Evolutionary conservation across 2,797 vertebrate species (phyloP).

Genomic region (Gambusia yucatana): DNA sequence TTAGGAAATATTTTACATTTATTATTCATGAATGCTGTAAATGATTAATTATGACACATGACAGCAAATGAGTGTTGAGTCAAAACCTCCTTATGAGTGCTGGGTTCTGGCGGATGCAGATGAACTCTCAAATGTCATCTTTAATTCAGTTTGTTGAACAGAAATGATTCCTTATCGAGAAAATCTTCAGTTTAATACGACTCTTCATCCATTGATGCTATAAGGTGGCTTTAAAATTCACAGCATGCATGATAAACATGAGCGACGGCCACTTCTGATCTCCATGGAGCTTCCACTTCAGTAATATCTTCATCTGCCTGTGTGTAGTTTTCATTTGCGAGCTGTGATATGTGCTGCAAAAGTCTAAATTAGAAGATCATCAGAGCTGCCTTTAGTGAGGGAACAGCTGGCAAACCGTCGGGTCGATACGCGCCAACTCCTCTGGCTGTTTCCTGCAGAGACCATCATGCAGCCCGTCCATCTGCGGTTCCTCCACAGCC

Average conservation of each 20-base stretch:
- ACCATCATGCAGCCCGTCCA: constrained; percentile 57
- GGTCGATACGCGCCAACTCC: constrained; percentile 50
- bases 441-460: constrained; percentile 60
- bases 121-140: constrained; percentile 6
- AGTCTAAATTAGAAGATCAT: constrained; percentile 16
- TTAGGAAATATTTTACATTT: not conserved
- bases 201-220: constrained; percentile 40
- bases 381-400: constrained; percentile 31
- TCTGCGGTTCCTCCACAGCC: constrained; percentile 52
- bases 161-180: constrained; percentile 21
- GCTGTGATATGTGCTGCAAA: constrained; percentile 1
- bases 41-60: constrained; percentile 24
- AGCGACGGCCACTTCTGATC: not conserved
- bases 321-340: not conserved
- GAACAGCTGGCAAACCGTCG: constrained; percentile 56
- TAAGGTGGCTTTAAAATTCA: constrained; percentile 20
- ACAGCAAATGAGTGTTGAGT: constrained; percentile 16
- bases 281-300: not conserved
- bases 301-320: not conserved
- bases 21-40: constrained; percentile 20
- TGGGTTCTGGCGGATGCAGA: not conserved
- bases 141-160: constrained; percentile 26
- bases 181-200: constrained; percentile 26
- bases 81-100: constrained; percentile 8
- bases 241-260: not conserved